phyloP scores from a whole-genome alignment of 2,113 vertebrate genomes.

The Xiphophorus maculatus region DNA sequence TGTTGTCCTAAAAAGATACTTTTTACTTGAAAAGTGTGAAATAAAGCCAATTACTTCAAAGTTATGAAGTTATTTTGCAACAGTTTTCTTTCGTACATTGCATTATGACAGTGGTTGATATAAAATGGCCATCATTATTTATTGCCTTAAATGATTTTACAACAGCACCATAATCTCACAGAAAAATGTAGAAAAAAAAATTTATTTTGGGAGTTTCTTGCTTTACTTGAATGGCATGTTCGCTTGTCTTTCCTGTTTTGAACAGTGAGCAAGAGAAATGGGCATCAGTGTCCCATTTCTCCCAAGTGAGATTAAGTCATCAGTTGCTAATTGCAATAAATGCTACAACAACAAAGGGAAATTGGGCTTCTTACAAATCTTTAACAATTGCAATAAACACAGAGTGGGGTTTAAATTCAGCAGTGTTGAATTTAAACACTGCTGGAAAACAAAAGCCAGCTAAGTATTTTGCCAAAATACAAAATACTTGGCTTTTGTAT shows the following conservation, averaged over 20 bases:
- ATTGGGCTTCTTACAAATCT: background rate
- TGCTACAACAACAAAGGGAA: background rate
- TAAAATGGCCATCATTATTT: background rate
- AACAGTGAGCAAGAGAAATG: background rate
- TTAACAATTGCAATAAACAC: background rate
- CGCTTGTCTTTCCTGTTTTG: background rate
- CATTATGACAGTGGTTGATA: background rate
- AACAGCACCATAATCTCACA: background rate
- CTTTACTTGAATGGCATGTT: background rate
- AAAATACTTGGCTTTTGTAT: too few species aligned
- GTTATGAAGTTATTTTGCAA: background rate
- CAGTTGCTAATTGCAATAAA: background rate
- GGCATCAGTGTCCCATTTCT: background rate
- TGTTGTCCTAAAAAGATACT: background rate
- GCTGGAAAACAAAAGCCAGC: too few species aligned
- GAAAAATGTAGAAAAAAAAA: background rate
- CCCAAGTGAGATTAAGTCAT: too few species aligned
- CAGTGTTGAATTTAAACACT: background rate
- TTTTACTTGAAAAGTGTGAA: slow-evolving; percentile 2
- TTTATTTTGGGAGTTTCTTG: too few species aligned
- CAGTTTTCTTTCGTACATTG: background rate
- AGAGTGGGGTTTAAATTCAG: background rate
- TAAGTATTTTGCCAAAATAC: too few species aligned
- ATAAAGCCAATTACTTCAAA: slow-evolving; percentile 3
- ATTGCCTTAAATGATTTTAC: background rate